A percentile compares a stretch with the other conserved stretches of the same genome.
phyloP scores from a whole-genome alignment of 2,888 invertebrate species.

The Beris chalybata region DNA sequence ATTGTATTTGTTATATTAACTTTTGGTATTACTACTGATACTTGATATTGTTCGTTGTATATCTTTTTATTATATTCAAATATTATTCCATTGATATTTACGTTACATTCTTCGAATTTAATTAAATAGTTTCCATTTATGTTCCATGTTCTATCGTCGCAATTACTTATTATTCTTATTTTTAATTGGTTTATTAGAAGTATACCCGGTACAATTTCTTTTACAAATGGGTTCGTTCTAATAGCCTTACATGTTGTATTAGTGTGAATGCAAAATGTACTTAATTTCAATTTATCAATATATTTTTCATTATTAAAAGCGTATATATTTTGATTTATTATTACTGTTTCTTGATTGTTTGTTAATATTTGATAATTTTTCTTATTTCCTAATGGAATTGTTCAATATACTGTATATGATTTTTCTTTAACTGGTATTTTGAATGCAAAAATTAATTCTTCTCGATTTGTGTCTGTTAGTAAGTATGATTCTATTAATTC shows the following conservation, averaged over 20 bases:
- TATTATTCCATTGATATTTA: not conserved
- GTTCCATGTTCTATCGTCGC: not conserved
- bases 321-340: not conserved
- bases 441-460: slow-evolving; percentile 1
- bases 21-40: not conserved
- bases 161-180: not conserved
- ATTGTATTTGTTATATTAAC: not conserved
- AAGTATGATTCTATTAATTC: slow-evolving; percentile 2
- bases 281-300: not conserved
- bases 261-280: not conserved
- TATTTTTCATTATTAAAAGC: not conserved
- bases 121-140: not conserved
- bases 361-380: not conserved
- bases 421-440: not conserved
- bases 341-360: not conserved
- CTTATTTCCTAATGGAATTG: not conserved
- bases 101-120: not conserved
- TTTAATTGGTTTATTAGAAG: not conserved
- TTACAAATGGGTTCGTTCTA: not conserved
- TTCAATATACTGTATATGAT: too few species aligned
- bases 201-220: slow-evolving; percentile 1
- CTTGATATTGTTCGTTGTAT: not conserved
- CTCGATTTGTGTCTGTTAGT: not conserved
- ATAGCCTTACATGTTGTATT: slow-evolving; percentile 1
- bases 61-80: not conserved